Percentiles rank a stretch among this genome's conserved stretches.
Evolutionary conservation across 2,797 vertebrate genomes (phyloP).

Genomic region (Macroramphosus scolopax): DNA sequence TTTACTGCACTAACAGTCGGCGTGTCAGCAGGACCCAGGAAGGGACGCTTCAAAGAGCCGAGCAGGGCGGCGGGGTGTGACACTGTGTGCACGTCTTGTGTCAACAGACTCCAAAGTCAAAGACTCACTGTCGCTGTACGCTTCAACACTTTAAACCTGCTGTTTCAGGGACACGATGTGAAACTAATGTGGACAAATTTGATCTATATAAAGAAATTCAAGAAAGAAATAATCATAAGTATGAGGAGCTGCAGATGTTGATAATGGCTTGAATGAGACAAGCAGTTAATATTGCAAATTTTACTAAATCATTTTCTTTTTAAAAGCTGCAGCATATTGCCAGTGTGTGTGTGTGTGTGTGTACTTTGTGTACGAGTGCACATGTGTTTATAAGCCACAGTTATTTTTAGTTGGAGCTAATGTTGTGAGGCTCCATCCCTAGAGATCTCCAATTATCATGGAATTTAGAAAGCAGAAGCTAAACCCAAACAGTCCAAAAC

Average conservation of each 20-base stretch:
- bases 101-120: constrained; percentile 16
- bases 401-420: constrained; percentile 73
- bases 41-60: constrained; percentile 53
- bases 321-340: too few species aligned
- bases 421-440: constrained; percentile 69
- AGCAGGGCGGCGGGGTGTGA: background rate
- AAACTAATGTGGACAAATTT: too few species aligned
- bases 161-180: too few species aligned
- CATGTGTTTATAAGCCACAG: constrained; percentile 29
- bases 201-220: too few species aligned
- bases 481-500: constrained; percentile 70
- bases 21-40: constrained; percentile 39
- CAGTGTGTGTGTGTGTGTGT: background rate
- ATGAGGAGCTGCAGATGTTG: too few species aligned
- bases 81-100: constrained; percentile 1
- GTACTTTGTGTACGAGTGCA: too few species aligned
- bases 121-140: background rate
- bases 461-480: constrained; percentile 80
- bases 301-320: too few species aligned
- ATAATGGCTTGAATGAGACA: too few species aligned
- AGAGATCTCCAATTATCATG: constrained; percentile 78
- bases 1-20: constrained; percentile 52
- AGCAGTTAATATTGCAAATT: too few species aligned
- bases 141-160: constrained; percentile 1
- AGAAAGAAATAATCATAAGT: too few species aligned